Conservation (phyloP, 1,140 invertebrate genomes). For the Rhizoglyphus robini region DNA sequence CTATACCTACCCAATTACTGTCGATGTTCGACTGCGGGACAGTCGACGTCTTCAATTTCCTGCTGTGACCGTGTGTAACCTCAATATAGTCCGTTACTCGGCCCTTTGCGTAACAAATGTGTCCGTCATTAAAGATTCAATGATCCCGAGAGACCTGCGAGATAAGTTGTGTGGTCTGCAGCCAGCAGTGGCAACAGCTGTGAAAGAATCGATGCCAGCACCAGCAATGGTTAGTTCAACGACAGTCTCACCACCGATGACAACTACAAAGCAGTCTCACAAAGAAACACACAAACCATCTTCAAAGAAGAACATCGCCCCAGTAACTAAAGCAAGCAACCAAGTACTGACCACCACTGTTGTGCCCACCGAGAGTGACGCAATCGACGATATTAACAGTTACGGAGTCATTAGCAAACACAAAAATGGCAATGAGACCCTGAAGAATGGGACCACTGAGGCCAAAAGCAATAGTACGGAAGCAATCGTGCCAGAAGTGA, state of each 20-base stretch:
- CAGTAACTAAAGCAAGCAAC: conserved; percentile 10
- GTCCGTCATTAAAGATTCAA: conserved; percentile 19
- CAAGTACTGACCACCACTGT: background rate
- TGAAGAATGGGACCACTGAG: background rate
- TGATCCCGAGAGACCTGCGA: conserved; percentile 21
- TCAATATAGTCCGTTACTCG: conserved; percentile 31
- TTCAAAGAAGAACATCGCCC: background rate
- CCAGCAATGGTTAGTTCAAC: background rate
- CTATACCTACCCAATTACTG: conserved; percentile 25
- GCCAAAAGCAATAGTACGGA: background rate
- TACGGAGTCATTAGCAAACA: background rate
- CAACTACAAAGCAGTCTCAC: background rate
- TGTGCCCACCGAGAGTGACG: background rate
- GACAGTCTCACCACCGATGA: background rate
- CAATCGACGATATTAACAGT: background rate
- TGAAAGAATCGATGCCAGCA: background rate
- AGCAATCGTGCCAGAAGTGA: background rate
- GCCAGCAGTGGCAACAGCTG: background rate
- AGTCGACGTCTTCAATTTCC: conserved; percentile 30
- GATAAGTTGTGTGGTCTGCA: conserved; percentile 24
- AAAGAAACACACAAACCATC: background rate
- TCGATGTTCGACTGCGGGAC: conserved; percentile 25
- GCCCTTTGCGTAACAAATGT: conserved; percentile 21
- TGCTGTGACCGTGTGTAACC: conserved; percentile 35
- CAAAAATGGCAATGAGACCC: background rate